A percentile compares a stretch with the other conserved stretches of the same genome.
These are phyloP conservation scores for Pseudopodoces humilis DNA, from an alignment of 2,113 vertebrate species.

Conservation along the genomic window DNA sequence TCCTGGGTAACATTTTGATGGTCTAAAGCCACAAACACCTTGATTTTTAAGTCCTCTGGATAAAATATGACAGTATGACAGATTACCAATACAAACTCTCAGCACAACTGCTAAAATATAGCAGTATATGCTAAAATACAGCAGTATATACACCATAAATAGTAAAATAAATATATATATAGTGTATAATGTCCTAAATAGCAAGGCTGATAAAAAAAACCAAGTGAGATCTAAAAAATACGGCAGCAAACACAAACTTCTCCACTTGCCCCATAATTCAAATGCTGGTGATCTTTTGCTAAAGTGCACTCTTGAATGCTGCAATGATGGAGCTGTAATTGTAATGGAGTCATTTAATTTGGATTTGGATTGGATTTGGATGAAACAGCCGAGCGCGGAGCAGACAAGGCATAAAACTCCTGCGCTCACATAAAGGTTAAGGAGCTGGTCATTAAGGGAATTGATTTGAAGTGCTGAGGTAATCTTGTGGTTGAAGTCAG, in stretches of 20 bases:
- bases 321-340: slow-evolving; percentile 18
- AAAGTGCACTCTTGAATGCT: neutral
- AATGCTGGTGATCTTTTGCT: slow-evolving; percentile 10
- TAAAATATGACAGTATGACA: neutral
- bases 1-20: neutral
- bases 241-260: neutral
- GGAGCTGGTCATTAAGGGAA: neutral
- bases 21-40: neutral
- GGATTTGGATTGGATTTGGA: slow-evolving; percentile 40
- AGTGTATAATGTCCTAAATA: neutral
- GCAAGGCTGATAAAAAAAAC: neutral
- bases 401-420: neutral
- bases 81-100: neutral
- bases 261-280: slow-evolving; percentile 21
- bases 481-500: neutral
- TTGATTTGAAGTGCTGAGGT: slow-evolving; percentile 2
- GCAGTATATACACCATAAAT: neutral
- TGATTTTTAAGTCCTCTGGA: neutral
- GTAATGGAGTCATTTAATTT: slow-evolving; percentile 57
- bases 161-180: neutral
- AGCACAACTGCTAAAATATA: neutral
- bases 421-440: neutral
- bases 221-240: neutral
- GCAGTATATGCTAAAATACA: neutral
- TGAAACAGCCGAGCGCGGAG: neutral